phyloP scores from a whole-genome alignment of 1,140 invertebrate genomes.

The Rhagoletis pomonella region DNA sequence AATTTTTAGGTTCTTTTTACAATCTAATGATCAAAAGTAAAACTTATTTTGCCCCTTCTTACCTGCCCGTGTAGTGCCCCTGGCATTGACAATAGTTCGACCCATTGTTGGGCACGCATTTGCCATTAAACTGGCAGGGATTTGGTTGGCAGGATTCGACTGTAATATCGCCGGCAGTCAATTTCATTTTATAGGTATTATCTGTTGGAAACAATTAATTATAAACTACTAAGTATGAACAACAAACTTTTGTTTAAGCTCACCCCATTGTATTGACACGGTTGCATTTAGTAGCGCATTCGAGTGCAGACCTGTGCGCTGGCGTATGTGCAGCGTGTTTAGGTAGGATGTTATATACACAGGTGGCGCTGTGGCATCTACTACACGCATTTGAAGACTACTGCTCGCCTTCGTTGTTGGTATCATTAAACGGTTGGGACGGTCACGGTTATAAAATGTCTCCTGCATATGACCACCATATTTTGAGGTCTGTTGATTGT shows the following conservation, averaged over 20 bases:
- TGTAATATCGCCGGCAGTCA: slow-evolving; percentile 76
- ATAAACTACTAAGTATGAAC: not conserved
- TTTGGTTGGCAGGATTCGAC: slow-evolving; percentile 82
- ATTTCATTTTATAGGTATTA: slow-evolving; percentile 78
- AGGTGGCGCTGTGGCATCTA: slow-evolving; percentile 64
- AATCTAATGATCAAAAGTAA: not conserved
- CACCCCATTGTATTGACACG: slow-evolving; percentile 69
- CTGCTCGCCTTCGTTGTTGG: not conserved
- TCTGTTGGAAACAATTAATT: slow-evolving; percentile 71
- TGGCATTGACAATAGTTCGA: slow-evolving; percentile 79
- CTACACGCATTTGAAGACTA: not conserved
- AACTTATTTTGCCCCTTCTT: slow-evolving; percentile 16
- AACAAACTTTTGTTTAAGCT: slow-evolving; percentile 22
- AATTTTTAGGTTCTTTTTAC: no score
- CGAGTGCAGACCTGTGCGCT: slow-evolving; percentile 71
- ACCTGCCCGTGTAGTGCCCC: slow-evolving; percentile 78
- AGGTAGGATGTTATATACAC: slow-evolving; percentile 79
- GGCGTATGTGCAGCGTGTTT: slow-evolving; percentile 77
- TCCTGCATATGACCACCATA: slow-evolving; percentile 34
- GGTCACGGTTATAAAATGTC: slow-evolving; percentile 36
- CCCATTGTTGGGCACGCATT: slow-evolving; percentile 77
- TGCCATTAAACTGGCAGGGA: slow-evolving; percentile 81
- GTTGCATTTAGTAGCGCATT: slow-evolving; percentile 77
- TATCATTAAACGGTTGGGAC: slow-evolving; percentile 1
- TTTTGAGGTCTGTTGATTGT: not conserved